Conservation (phyloP, 2,113 vertebrate genomes). For the Sturnus vulgaris region DNA sequence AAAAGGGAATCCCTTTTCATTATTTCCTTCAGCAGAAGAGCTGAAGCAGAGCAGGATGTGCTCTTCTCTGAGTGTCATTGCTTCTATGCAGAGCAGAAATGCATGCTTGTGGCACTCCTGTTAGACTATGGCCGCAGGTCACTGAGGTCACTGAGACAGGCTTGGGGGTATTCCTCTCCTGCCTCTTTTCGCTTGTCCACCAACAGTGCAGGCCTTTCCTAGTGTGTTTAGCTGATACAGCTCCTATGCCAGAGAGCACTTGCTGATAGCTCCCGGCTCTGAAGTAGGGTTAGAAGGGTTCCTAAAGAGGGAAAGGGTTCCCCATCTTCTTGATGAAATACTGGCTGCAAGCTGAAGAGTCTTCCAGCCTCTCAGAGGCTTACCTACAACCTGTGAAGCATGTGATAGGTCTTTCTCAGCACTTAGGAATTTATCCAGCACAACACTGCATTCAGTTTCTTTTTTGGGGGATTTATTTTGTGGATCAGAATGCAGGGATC, state of each 20-base stretch:
- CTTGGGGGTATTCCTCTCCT: not conserved
- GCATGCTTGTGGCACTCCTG: not conserved
- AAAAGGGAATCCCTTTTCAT: not conserved
- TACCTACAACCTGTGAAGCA: not conserved
- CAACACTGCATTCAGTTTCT: not conserved
- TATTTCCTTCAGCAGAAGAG: not conserved
- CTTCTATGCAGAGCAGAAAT: not conserved
- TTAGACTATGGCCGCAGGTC: rapidly evolving
- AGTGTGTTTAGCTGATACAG: not conserved
- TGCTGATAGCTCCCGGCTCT: not conserved
- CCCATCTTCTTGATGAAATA: not conserved
- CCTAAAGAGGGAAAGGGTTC: not conserved
- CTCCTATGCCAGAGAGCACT: not conserved
- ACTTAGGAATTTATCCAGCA: not conserved
- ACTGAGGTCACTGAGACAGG: not conserved
- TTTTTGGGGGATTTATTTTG: not conserved
- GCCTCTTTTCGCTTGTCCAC: not conserved
- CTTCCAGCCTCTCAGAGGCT: not conserved
- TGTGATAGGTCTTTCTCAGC: not conserved
- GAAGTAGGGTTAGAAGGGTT: not conserved
- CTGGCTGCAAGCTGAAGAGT: not conserved
- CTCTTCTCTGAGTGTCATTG: not conserved
- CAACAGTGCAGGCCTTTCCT: not conserved
- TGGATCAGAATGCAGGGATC: not conserved
- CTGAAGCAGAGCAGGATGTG: not conserved